Evolutionary conservation across 2,113 vertebrate genomes (phyloP), one percentile per base, ranked within the genome.

Genomic region (Aleadryas rufinucha): DNA sequence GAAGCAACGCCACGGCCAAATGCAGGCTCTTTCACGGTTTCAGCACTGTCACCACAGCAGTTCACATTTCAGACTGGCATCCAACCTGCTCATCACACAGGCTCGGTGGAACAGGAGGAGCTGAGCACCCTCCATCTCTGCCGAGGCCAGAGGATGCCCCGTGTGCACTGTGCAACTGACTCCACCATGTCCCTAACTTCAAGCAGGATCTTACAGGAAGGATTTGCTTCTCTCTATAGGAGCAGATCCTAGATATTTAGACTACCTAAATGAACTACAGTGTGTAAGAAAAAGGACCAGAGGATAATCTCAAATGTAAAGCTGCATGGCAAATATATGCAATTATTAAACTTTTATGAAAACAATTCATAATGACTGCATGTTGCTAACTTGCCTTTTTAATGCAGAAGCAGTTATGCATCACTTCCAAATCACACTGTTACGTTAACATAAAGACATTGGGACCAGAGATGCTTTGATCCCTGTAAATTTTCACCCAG

Each of bases 301-400:
- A 89, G 42, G n/a, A 85, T 64, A 50, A 84, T 57, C 37, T 54
- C 6, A 5, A 56, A 87, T 4, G 5, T 27, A 92, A 88, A 90
- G 57, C 10, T 4, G 1, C 41, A 59, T 6, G 5, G 75, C 72
- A 87, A 95, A 93, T 37, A 84, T 15, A 72, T 60, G 77, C 76
- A 93, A 81, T 91, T 75, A 81, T 20, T 84, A 89, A 60, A 83
- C 15, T 37, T 72, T 45, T 79, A 71, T 2, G 33, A 85, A 75
- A 91, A 64, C n/a, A 77, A 66, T 33, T 65, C 20, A 22, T 44
- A 96, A 85, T 63, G 84, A 72, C 74, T 68, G 66, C 69, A 96
- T 64, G 82, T 70, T 94, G 84, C 63, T 93, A 87, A 96, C 80
- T 90, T 78, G 50, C 87, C 63, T 89, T 94, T 95, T 96, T 92